Conservation (phyloP, 2,113 vertebrate genomes). For the Pseudonaja textilis region DNA sequence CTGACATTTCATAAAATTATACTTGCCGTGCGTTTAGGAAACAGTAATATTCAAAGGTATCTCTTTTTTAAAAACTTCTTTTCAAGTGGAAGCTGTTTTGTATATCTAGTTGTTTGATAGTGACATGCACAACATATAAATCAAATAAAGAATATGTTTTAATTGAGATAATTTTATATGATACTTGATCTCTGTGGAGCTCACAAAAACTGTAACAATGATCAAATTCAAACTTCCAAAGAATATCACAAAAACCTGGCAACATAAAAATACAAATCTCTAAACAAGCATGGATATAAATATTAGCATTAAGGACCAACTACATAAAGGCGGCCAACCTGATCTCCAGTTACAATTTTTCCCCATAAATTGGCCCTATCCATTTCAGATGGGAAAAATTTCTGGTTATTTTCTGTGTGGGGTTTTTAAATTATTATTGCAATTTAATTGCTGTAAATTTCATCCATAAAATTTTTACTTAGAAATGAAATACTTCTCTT, state of each 20-base stretch:
- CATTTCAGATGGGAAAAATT: neutral
- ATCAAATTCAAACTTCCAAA: neutral
- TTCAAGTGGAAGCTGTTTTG: neutral
- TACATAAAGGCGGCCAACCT: neutral
- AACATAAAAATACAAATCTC: neutral
- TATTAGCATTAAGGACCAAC: neutral
- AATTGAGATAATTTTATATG: neutral
- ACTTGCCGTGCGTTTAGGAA: constrained; percentile 23
- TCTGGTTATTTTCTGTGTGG: constrained; percentile 20
- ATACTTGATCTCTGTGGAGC: neutral
- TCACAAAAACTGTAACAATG: neutral
- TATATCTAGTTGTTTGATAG: neutral
- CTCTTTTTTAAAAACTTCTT: neutral
- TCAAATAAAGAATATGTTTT: neutral
- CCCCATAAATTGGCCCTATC: neutral
- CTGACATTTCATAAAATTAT: neutral
- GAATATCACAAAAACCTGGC: neutral
- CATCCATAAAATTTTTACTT: constrained; percentile 39
- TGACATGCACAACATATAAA: neutral
- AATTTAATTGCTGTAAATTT: constrained; percentile 3
- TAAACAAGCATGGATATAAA: neutral
- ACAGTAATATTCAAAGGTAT: constrained; percentile 11
- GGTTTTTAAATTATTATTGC: neutral
- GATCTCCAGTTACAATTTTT: neutral
- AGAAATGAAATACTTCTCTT: neutral